Evolutionary conservation across 2,797 vertebrate genomes (phyloP).

Genomic region (Morus bassanus): DNA sequence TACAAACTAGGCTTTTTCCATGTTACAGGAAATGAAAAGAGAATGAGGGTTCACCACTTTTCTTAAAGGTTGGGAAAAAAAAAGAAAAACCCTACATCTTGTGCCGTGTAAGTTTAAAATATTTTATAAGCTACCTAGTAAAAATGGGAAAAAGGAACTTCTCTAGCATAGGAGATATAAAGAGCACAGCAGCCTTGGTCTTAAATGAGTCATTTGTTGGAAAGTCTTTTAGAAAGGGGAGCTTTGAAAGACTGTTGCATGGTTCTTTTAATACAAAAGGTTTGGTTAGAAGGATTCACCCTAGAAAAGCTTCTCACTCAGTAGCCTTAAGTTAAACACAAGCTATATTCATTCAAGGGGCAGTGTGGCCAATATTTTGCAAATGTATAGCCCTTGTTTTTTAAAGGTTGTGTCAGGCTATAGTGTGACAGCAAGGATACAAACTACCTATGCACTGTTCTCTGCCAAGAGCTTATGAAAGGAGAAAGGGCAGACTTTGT

Average conservation of each 20-base stretch:
- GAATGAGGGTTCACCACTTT: background rate
- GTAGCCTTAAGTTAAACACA: background rate
- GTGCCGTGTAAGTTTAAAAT: background rate
- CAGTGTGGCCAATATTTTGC: background rate
- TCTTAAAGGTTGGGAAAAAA: background rate
- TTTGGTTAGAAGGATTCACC: background rate
- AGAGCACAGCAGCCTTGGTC: background rate
- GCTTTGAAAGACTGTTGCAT: background rate
- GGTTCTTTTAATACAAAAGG: background rate
- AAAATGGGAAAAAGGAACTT: background rate
- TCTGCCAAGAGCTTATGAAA: background rate
- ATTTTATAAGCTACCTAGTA: background rate
- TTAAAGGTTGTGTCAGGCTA: background rate
- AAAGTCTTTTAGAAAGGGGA: background rate
- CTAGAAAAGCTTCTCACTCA: background rate
- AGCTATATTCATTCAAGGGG: background rate
- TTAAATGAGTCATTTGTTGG: background rate
- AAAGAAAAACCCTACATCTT: rapidly evolving
- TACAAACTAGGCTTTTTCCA: background rate
- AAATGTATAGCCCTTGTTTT: background rate
- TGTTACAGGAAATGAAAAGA: background rate
- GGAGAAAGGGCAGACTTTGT: background rate
- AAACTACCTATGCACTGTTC: background rate
- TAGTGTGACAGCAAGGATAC: background rate
- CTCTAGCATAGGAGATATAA: background rate